These are phyloP conservation scores for Sarcophaga caerulescens DNA, from an alignment of 2,888 invertebrate species.

Conservation along the genomic window DNA sequence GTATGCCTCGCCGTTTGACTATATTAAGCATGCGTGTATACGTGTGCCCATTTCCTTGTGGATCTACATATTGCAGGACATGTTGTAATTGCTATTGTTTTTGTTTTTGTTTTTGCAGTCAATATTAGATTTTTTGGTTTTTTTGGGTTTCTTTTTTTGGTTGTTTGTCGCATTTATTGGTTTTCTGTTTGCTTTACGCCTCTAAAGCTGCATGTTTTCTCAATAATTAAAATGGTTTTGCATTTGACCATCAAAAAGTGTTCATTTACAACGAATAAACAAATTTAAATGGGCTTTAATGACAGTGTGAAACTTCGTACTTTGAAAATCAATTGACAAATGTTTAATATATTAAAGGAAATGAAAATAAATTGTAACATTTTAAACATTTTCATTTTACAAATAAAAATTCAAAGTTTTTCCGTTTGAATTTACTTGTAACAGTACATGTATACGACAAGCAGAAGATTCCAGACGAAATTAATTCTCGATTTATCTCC, in stretches of 20 bases:
- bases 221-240: slow-evolving; percentile 14
- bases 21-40: neutral
- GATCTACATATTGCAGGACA: no score
- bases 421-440: no score
- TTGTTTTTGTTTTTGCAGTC: neutral
- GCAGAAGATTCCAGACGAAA: no score
- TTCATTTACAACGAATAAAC: slow-evolving; percentile 15
- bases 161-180: neutral
- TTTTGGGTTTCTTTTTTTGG: neutral
- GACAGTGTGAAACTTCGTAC: neutral
- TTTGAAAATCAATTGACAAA: no score
- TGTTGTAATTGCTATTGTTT: neutral
- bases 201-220: neutral
- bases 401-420: no score
- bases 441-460: no score
- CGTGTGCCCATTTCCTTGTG: neutral
- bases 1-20: neutral
- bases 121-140: slow-evolving; percentile 8
- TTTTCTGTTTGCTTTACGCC: slow-evolving; percentile 20
- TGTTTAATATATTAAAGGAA: no score
- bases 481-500: no score
- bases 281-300: slow-evolving; percentile 3
- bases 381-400: no score
- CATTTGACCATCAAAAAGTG: slow-evolving; percentile 2
- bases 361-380: no score